Conservation (phyloP, 2,113 vertebrate genomes). For the Austrofundulus limnaeus region DNA sequence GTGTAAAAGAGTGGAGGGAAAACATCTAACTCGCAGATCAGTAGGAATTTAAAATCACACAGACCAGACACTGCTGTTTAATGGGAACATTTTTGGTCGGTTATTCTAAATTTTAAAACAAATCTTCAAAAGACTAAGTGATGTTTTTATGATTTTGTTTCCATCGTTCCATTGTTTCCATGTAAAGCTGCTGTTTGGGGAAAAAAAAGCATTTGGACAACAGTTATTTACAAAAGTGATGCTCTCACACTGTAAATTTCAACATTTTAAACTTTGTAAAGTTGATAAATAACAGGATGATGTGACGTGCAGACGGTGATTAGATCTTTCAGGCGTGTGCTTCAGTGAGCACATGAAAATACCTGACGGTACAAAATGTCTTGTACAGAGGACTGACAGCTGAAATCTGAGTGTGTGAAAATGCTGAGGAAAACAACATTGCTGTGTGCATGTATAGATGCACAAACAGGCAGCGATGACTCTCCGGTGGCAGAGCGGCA, state of each 20-base stretch:
- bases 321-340: conserved; percentile 5
- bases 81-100: too few relatives aligned
- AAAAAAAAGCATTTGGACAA: neutral
- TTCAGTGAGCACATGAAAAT: conserved; percentile 29
- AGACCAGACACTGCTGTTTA: too few relatives aligned
- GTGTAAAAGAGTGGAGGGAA: neutral
- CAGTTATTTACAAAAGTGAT: neutral
- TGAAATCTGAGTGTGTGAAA: conserved; percentile 64
- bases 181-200: too few relatives aligned
- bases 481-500: conserved; percentile 28
- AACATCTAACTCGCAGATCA: neutral
- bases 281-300: neutral
- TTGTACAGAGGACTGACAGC: conserved; percentile 7
- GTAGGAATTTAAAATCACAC: too few relatives aligned
- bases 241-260: neutral
- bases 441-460: conserved; percentile 5
- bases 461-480: neutral
- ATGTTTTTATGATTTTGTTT: too few relatives aligned
- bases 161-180: too few relatives aligned
- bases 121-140: too few relatives aligned
- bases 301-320: conserved; percentile 3
- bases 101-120: too few relatives aligned
- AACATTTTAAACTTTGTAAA: too few relatives aligned
- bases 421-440: conserved; percentile 55
- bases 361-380: conserved; percentile 33